These are phyloP conservation scores for Drosophila bifasciata DNA, from an alignment of 1,140 invertebrate species.

Conservation along the genomic window DNA sequence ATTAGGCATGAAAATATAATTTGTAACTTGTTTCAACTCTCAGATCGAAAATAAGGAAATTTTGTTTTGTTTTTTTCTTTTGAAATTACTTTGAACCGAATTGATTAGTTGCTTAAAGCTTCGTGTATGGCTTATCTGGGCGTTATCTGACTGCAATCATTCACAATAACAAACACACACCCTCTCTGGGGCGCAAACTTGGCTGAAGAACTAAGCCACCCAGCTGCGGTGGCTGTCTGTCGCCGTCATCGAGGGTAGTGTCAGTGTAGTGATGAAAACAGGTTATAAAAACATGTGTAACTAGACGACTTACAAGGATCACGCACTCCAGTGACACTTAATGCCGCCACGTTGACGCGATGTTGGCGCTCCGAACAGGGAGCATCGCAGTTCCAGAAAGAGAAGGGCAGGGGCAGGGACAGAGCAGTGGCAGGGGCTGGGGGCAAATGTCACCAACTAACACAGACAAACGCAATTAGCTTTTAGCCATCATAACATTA, in stretches of 20 bases:
- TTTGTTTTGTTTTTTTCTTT: no score
- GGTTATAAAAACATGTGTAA: conserved; percentile 82
- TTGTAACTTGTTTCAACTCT: no score
- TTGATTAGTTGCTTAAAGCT: no score
- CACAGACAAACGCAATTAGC: conserved; percentile 80
- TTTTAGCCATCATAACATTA: conserved; percentile 82
- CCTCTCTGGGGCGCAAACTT: no score
- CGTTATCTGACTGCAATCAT: no score
- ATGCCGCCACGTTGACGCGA: conserved; percentile 54
- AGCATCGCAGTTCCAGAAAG: not conserved
- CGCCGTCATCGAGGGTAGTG: conserved; percentile 43
- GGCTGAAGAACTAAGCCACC: conserved; percentile 35
- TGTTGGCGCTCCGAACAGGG: conserved; percentile 1
- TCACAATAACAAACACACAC: no score
- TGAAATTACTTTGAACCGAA: no score
- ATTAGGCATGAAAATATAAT: no score
- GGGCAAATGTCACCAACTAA: conserved; percentile 68
- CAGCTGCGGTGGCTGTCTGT: conserved; percentile 5
- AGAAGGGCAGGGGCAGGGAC: no score
- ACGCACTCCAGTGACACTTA: conserved; percentile 81
- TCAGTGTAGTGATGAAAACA: conserved; percentile 38
- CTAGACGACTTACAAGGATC: conserved; percentile 81
- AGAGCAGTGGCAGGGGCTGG: conserved; percentile 13
- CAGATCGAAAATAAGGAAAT: no score
- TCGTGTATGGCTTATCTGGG: no score